phyloP scores from a whole-genome alignment of 2,113 vertebrate species.

The Rhinolophus sinicus region DNA sequence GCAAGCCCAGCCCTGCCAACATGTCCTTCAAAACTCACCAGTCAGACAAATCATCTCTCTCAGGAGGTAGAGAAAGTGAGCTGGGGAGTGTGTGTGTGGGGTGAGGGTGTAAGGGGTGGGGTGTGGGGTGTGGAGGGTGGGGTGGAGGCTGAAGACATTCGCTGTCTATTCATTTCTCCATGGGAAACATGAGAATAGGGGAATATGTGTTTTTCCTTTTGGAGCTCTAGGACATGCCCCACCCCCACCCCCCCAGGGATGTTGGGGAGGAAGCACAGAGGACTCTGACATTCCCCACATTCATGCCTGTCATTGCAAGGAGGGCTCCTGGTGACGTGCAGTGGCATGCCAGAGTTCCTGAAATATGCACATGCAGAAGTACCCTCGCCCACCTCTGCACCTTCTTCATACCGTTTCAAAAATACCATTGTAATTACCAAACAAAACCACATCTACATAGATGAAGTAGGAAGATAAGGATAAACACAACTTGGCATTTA shows the following conservation, averaged over 20 bases:
- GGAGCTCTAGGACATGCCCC: not conserved
- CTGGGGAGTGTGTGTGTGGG: too few relatives aligned
- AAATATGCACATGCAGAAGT: not conserved
- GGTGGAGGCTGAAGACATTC: not conserved
- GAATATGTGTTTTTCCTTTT: not conserved
- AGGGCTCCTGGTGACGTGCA: not conserved
- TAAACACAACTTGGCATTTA: conserved; percentile 34
- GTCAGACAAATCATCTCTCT: not conserved
- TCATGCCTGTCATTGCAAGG: not conserved
- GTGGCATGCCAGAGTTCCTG: not conserved
- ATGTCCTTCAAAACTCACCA: not conserved
- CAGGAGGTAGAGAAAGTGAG: not conserved
- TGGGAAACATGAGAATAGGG: not conserved
- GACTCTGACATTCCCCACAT: conserved; percentile 6
- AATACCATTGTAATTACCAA: conserved; percentile 36
- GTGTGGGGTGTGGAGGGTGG: not conserved
- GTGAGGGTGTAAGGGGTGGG: not conserved
- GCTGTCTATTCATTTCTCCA: not conserved
- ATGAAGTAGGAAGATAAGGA: not conserved
- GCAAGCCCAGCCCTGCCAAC: not conserved
- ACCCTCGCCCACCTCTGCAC: not conserved
- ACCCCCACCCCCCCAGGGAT: not conserved
- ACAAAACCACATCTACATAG: conserved; percentile 26
- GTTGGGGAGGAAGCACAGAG: not conserved
- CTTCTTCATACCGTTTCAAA: conserved; percentile 35